Evolutionary conservation across 1,140 invertebrate species (phyloP), one percentile per base, ranked within the genome.

Genomic region (Tribolium castaneum): DNA sequence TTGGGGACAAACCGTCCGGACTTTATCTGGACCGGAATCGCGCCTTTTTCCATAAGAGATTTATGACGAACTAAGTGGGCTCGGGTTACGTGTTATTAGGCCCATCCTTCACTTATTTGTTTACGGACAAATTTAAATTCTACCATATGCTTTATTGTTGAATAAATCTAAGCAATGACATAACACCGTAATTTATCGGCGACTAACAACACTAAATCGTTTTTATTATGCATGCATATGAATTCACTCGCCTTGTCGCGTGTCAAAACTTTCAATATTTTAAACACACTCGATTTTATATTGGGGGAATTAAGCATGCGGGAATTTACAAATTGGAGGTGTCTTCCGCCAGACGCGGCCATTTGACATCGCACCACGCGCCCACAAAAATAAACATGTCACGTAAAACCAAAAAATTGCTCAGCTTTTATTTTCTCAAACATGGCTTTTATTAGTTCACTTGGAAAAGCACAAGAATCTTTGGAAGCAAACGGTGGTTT

Each of bases 51-150:
- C 30, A 52, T 6, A 16, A 35, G 50, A 76, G 75, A 76, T 76
- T 76, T 76, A 76, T 76, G 75, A 76, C 56, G 70, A 76, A 76
- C 54, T 76, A 76, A 76, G 59, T 76, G 76, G 19, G 70, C 56
- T 77, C 70, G 70, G 56, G 70, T 77, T 77, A 77, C 66, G 70
- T 56, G 59, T 77, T 77, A 77, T 77, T 77, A 77, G 22, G 54
- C 76, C 76, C 70, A 77, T 77, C 76, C 76, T 77, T 59, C 50
- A 72, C 30, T 45, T 77, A 72, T 77, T 77, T 77, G 76, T 73
- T 77, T 77, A 71, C n/a, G 76, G 72, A 77, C 72, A 77, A 77
- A 77, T 77, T 77, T 77, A 77, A 77, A 77, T 52, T 35, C 71
- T 73, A 25, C 50, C 39, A 54, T 73, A 73, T 16, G 49, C 52